Percentiles rank a stretch among this genome's conserved stretches.
phyloP scores from a whole-genome alignment of 53 echinoderm and acorn worm species.

The Holothuria scabra region DNA sequence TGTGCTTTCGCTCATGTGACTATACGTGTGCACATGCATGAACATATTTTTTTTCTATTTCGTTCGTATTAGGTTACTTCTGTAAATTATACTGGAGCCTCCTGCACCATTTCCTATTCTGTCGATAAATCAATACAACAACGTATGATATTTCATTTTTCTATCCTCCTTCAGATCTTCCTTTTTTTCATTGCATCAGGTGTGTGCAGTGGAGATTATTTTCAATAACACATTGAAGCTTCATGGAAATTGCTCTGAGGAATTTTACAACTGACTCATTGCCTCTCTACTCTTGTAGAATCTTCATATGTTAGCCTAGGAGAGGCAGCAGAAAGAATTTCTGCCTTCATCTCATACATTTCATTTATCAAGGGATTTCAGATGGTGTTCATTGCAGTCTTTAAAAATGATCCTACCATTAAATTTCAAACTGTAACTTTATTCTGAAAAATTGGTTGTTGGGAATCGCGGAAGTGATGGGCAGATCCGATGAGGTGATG shows the following conservation, averaged over 20 bases:
- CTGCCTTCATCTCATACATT: constrained; percentile 2
- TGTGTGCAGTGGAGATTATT: not conserved
- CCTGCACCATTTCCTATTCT: not conserved
- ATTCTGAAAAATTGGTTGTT: no score
- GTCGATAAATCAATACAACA: constrained; percentile 14
- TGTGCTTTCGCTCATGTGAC: no score
- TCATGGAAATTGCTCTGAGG: not conserved
- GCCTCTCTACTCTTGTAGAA: not conserved
- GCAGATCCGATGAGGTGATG: no score
- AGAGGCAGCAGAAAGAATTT: not conserved
- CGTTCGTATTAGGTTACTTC: no score
- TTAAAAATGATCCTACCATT: constrained; percentile 32
- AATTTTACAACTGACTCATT: constrained; percentile 21
- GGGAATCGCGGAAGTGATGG: no score
- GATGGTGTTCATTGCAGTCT: constrained; percentile 4
- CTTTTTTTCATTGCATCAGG: constrained; percentile 8
- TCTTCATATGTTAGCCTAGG: not conserved
- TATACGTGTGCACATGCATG: no score
- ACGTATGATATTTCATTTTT: not conserved
- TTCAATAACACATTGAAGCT: not conserved
- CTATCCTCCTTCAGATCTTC: constrained; percentile 5
- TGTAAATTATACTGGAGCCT: no score
- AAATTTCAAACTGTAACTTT: constrained; percentile 30
- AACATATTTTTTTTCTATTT: no score
- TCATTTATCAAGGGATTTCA: constrained; percentile 17